phyloP scores from a whole-genome alignment of 2,113 vertebrate species.

The Plecotus auritus region DNA sequence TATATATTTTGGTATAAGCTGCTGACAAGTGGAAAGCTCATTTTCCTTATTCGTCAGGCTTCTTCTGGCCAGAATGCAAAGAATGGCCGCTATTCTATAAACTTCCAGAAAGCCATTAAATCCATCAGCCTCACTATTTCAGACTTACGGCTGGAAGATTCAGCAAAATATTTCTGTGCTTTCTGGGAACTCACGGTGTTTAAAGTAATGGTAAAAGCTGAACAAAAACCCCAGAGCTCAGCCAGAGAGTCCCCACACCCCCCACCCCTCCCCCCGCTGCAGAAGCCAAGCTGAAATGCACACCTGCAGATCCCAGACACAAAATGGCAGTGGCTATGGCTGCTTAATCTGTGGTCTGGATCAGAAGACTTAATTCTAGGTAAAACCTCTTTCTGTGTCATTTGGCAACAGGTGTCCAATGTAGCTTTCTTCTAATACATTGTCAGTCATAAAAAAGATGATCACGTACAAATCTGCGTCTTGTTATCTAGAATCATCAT shows the following conservation, averaged over 20 bases:
- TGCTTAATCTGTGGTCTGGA: not conserved
- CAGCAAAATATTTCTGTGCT: slow-evolving; percentile 26
- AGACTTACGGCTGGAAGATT: not conserved
- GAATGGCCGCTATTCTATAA: not conserved
- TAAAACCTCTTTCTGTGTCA: not conserved
- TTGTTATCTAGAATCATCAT: not conserved
- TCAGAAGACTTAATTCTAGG: not conserved
- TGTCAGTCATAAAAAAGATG: not conserved
- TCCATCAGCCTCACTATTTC: not conserved
- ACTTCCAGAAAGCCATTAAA: not conserved
- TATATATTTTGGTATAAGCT: slow-evolving; percentile 14
- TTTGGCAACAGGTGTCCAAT: not conserved
- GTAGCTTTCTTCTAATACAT: not conserved
- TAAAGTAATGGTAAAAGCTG: not conserved
- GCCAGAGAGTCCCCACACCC: not conserved
- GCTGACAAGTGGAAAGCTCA: not conserved
- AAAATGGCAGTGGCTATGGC: not conserved
- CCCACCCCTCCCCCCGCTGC: too few relatives aligned
- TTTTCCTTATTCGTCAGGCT: not conserved
- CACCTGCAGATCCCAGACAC: not conserved
- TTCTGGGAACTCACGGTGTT: not conserved
- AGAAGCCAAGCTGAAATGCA: not conserved
- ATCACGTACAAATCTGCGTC: not conserved
- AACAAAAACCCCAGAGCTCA: slow-evolving; percentile 5
- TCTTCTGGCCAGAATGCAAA: fast-evolving